Percentiles rank a stretch among this genome's conserved stretches.
Conservation (phyloP, 2,888 invertebrate genomes). For the Orthosia cruda region DNA sequence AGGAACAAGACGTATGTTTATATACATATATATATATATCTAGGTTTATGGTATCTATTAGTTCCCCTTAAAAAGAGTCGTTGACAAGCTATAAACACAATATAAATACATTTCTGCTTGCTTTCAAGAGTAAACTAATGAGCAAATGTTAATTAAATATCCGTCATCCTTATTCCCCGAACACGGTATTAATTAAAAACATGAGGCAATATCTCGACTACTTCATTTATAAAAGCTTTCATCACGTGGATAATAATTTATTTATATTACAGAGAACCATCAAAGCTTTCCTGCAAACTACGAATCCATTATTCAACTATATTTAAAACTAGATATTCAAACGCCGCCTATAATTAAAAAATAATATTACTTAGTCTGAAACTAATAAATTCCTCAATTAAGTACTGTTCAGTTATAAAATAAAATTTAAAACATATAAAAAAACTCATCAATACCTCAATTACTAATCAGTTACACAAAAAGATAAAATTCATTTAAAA, state of each 20-base stretch:
- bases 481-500: no score
- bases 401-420: neutral
- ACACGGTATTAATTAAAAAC: slow-evolving; percentile 16
- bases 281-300: neutral
- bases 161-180: slow-evolving; percentile 1
- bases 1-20: no score
- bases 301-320: no score
- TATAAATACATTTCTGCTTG: neutral
- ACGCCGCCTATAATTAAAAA: slow-evolving; percentile 10
- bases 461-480: neutral
- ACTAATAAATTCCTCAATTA: neutral
- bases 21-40: no score
- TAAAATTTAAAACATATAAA: neutral
- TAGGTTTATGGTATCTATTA: neutral
- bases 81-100: neutral
- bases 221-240: neutral
- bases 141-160: slow-evolving; percentile 29
- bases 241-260: slow-evolving; percentile 8
- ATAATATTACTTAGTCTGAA: neutral
- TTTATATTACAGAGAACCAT: neutral
- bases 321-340: neutral
- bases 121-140: neutral
- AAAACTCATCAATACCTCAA: neutral
- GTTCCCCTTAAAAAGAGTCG: neutral
- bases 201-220: neutral